phyloP scores from a whole-genome alignment of 2,113 vertebrate genomes.

The Puma concolor region DNA sequence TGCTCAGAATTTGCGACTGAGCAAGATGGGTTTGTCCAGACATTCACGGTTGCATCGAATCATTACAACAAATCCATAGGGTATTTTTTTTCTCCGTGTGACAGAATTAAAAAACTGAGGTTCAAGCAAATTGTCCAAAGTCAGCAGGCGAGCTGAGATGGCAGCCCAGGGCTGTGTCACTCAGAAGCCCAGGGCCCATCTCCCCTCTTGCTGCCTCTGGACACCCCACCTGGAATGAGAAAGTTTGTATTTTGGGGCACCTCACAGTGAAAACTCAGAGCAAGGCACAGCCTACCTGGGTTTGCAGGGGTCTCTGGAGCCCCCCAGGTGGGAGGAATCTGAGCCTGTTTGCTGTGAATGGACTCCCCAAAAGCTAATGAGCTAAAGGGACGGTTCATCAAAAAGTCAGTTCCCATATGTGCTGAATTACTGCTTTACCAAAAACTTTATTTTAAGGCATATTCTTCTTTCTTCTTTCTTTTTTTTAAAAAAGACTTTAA shows the following conservation, averaged over 20 bases:
- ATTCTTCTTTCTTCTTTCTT: not conserved
- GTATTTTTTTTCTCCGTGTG: not conserved
- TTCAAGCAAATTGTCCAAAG: not conserved
- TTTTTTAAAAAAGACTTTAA: not conserved
- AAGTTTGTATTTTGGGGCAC: not conserved
- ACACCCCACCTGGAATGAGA: not conserved
- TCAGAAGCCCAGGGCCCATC: not conserved
- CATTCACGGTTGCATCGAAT: not conserved
- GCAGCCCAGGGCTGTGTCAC: not conserved
- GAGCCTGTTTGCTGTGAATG: not conserved
- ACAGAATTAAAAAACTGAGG: not conserved
- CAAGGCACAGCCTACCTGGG: not conserved
- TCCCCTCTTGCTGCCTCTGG: not conserved
- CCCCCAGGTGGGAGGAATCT: rapidly evolving
- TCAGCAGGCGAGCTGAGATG: not conserved
- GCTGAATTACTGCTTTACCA: not conserved
- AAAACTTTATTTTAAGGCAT: not conserved
- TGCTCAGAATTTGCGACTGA: not conserved
- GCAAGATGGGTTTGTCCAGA: not conserved
- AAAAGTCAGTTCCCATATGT: not conserved
- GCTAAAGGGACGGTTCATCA: not conserved
- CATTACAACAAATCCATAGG: not conserved
- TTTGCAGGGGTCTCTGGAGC: not conserved
- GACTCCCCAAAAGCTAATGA: not conserved
- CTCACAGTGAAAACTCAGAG: not conserved